Base-by-base conservation (phyloP, 2,888 invertebrate genomes). In the Hedychridium roseum region DNA sequence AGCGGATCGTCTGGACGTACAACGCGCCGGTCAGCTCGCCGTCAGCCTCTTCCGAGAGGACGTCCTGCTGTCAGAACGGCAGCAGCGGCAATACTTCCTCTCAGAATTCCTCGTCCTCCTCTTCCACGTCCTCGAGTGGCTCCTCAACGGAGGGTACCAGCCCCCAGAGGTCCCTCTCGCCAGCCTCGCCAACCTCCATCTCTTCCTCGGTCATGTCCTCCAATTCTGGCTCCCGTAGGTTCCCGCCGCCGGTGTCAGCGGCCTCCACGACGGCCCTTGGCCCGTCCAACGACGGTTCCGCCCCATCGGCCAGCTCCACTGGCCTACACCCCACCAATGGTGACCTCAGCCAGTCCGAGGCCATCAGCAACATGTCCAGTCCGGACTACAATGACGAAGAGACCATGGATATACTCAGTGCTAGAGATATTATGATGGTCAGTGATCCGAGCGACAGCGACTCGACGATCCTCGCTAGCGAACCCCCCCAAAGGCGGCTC, bases 371-470 rank as follows among this genome's bases (percentile, higher is more conserved):
- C 82, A 92, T 93, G 80, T 91, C 91, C 64, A 92, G 91, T 82
- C 92, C 92, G 28, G 92, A 92, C 80, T 92, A 91, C 82, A 91
- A 91, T 80, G 92, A 92, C 79, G 91, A 91, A 76, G 91, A 91
- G 80, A 87, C 87, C 60, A 88, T 91, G 82, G 89, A 89, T 78
- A 88, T 89, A 73, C 84, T 90, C 57, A 87, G 88, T 67, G 86
- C 88, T 43, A 86, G 90, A 64, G 91, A 92, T 79, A 86, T 90
- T 75, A 88, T 90, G 65, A 92, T 92, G 91, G 90, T 92, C 66
- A 92, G 92, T 74, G 92, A 93, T 82, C 90, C 91, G 38, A 92
- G 91, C 78, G 92, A 93, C 82, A 92, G 92, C 66, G 92, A 93
- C 79, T 92, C 92, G 56, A 93, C 92, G 38, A 89, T 93, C 64